Conservation (phyloP, 2,888 invertebrate genomes). For the Chouioia cunea region DNA sequence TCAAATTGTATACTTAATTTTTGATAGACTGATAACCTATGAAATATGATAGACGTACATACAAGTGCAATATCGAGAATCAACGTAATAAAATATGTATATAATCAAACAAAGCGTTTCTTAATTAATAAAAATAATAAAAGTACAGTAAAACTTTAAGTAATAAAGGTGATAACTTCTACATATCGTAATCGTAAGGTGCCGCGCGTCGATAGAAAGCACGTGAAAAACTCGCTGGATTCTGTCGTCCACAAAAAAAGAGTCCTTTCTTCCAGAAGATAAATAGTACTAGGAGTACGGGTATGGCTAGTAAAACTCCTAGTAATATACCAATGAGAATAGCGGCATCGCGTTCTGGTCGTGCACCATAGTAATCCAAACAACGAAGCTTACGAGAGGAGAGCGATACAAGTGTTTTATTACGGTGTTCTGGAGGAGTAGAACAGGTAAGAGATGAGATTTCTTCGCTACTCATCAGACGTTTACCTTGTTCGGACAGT, state of each 20-base stretch:
- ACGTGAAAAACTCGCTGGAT: conserved; percentile 75
- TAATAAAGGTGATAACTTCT: too few species aligned
- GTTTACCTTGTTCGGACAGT: conserved; percentile 57
- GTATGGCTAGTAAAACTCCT: conserved; percentile 78
- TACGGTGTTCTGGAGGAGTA: conserved; percentile 76
- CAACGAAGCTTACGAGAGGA: conserved; percentile 75
- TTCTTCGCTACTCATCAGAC: conserved; percentile 54
- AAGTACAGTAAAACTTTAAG: too few species aligned
- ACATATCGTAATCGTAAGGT: conserved; percentile 71
- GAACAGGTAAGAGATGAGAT: conserved; percentile 71
- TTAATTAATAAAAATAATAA: too few species aligned
- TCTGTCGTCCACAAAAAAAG: conserved; percentile 73
- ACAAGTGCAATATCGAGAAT: too few species aligned
- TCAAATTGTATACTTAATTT: too few species aligned
- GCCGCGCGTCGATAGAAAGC: conserved; percentile 80
- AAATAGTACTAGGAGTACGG: conserved; percentile 74
- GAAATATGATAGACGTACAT: too few species aligned
- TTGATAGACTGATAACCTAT: too few species aligned
- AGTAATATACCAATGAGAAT: conserved; percentile 79
- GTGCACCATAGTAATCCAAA: conserved; percentile 74
- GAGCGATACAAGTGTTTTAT: conserved; percentile 73
- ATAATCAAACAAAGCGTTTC: too few species aligned
- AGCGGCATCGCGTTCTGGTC: conserved; percentile 78
- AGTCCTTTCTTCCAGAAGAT: conserved; percentile 76
- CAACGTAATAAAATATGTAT: too few species aligned